Evolutionary conservation across 1,140 invertebrate species (phyloP).

Genomic region (Xylocopa sonorina): DNA sequence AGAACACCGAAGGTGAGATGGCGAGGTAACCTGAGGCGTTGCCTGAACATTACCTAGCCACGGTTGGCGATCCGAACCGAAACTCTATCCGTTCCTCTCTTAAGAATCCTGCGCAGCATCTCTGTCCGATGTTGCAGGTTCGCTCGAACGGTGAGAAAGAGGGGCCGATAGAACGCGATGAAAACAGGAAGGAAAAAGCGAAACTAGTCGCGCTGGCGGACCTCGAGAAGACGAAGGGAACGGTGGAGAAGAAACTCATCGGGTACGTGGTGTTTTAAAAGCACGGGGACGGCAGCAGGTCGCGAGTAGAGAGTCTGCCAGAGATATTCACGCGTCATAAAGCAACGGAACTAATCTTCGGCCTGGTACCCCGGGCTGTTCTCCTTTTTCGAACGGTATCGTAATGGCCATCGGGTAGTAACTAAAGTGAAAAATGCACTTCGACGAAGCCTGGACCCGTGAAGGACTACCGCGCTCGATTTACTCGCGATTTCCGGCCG

Average conservation of each 20-base stretch:
- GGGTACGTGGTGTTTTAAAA: constrained; percentile 59
- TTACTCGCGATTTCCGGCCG: constrained; percentile 50
- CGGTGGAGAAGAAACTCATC: constrained; percentile 22
- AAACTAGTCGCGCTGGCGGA: neutral
- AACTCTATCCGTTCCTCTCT: constrained; percentile 70
- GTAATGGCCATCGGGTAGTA: constrained; percentile 64
- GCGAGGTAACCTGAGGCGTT: constrained; percentile 73
- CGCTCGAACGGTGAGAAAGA: neutral
- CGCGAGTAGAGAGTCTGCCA: constrained; percentile 42
- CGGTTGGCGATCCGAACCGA: constrained; percentile 69
- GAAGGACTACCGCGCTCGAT: constrained; percentile 45
- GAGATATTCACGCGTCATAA: constrained; percentile 75
- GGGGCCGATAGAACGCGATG: neutral
- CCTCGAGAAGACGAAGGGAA: constrained; percentile 24
- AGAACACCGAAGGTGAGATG: constrained; percentile 69
- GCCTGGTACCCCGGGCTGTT: constrained; percentile 19
- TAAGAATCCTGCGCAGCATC: constrained; percentile 66
- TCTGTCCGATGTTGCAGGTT: constrained; percentile 20
- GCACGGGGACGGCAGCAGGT: constrained; percentile 34
- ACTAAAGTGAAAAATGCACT: constrained; percentile 57
- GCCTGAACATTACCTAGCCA: constrained; percentile 69
- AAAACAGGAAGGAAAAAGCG: neutral
- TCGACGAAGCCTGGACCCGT: constrained; percentile 8
- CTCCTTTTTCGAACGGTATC: constrained; percentile 37
- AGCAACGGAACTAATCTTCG: constrained; percentile 65